Evolutionary conservation across 2,797 vertebrate genomes (phyloP), one percentile per base, ranked within the genome.

Genomic region (Pseudomugil tenellus): DNA sequence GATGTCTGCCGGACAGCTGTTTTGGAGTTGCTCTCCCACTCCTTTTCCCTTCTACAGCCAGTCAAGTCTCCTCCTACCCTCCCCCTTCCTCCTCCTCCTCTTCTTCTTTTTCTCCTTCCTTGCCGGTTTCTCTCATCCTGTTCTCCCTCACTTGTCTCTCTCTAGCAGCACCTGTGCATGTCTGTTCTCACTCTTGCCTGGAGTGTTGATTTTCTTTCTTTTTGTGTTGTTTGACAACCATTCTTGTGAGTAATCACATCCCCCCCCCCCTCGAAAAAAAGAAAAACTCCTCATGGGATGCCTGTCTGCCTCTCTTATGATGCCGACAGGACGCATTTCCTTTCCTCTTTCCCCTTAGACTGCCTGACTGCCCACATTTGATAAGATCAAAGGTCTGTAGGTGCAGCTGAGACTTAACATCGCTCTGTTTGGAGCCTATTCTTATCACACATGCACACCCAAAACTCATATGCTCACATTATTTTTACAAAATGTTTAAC

Each of bases 1-100:
- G 90, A 92, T 35, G 91, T 92, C 91, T 92, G 92, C 85, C 66
- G 87, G 91, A 94, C 94, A 95, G 93, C 94, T 95, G 93, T 93
- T 93, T 93, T 77, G 85, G 92, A 90, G 92, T 91, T 87, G 89
- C 91, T 88, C 86, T 91, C 73, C 70, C 69, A 85, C 86, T 85
- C 81, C 88, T 87, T 81, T 88, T 90, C 84, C 77, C 59, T 74
- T 85, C 77, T 84, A 77, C 87, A 87, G 83, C 72, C 48, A 87
- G 67, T 67, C 76, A 73, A 91, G 88, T 94, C 91, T 92, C 91
- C 92, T 92, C 91, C 91, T 91, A 68, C 81, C 32, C 72, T 83
- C 76, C 76, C 67, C 74, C 56, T 39, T 37, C 72, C 74, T 62
- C 66, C 66, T 39, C 57, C 61, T 58, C 77, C 72, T 61, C 54